Evolutionary conservation across 1,140 invertebrate species (phyloP).

Genomic region (Carposina sasakii): DNA sequence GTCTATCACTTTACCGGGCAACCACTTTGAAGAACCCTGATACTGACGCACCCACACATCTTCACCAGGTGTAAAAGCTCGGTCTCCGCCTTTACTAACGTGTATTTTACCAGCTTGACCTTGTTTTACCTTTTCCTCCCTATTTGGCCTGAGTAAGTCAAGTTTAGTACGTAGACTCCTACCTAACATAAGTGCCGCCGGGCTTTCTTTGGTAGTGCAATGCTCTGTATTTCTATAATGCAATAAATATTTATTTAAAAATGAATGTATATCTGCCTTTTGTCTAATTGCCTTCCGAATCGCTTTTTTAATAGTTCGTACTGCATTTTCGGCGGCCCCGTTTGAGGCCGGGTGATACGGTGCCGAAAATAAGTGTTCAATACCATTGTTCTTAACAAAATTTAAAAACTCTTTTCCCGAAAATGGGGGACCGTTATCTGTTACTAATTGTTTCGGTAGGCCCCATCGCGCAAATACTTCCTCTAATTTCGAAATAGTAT

Average conservation of each 20-base stretch:
- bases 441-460: neutral
- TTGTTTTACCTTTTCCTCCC: neutral
- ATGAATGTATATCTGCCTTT: neutral
- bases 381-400: neutral
- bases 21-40: neutral
- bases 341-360: no score
- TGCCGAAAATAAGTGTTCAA: neutral
- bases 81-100: neutral
- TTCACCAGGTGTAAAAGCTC: neutral
- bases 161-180: neutral
- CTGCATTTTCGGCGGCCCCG: neutral
- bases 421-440: slow-evolving; percentile 3
- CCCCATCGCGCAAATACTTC: neutral
- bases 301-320: neutral
- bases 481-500: neutral
- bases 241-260: neutral
- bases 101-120: neutral
- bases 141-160: neutral
- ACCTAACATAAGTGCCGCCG: neutral
- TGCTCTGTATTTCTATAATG: slow-evolving; percentile 5
- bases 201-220: neutral
- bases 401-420: neutral
- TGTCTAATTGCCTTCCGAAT: neutral
- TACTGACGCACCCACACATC: slow-evolving; percentile 2
- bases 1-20: neutral